Conservation (phyloP, 2,113 vertebrate genomes). For the Dermatemys mawii region DNA sequence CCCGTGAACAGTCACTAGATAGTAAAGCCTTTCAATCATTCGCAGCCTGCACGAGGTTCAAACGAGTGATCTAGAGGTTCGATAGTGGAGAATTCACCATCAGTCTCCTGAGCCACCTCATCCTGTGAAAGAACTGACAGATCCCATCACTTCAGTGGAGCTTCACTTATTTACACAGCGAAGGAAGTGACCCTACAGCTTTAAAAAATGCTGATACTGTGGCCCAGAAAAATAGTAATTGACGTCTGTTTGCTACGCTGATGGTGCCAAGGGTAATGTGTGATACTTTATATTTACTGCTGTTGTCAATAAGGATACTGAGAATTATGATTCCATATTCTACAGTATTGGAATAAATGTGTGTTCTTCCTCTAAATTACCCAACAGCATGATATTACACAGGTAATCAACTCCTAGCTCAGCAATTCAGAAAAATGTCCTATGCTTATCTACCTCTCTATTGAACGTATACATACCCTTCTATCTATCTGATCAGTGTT, state of each 20-base stretch:
- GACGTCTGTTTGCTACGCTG: fast-evolving
- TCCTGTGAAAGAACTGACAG: not conserved
- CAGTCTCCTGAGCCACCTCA: not conserved
- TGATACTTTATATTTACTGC: not conserved
- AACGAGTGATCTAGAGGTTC: not conserved
- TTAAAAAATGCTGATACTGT: not conserved
- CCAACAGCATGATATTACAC: not conserved
- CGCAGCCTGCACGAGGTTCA: not conserved
- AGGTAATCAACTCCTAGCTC: not conserved
- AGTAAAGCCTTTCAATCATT: not conserved
- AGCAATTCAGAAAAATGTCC: not conserved
- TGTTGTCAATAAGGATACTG: not conserved
- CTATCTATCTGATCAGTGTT: not conserved
- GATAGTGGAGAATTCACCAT: not conserved
- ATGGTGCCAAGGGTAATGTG: not conserved
- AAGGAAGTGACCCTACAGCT: not conserved
- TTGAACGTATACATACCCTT: not conserved
- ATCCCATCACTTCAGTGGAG: not conserved
- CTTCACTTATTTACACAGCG: not conserved
- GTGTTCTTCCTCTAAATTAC: not conserved
- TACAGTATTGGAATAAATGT: not conserved
- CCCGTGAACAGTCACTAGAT: fast-evolving
- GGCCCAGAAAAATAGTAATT: not conserved
- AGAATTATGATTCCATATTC: not conserved
- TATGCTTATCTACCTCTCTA: not conserved